Conservation (phyloP, 2,113 vertebrate species). For the Cryptomyrus ogoouensis region DNA sequence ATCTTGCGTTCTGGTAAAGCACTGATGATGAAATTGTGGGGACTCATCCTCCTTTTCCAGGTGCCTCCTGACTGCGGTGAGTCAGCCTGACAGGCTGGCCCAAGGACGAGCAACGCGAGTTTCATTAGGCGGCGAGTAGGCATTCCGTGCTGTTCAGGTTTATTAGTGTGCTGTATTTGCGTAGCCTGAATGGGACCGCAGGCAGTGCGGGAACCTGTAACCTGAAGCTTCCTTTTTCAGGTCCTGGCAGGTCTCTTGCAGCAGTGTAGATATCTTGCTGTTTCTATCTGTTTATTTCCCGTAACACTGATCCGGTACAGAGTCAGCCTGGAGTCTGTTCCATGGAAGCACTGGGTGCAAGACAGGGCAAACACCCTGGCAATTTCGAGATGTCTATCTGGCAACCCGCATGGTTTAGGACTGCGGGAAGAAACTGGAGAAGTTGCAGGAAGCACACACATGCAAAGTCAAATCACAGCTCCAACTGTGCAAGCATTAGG, state of each 20-base stretch:
- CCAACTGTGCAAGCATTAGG: neutral
- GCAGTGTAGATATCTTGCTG: neutral
- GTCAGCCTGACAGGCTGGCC: neutral
- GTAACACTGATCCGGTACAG: neutral
- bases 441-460: neutral
- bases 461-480: neutral
- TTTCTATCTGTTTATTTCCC: neutral
- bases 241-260: neutral
- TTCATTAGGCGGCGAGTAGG: neutral
- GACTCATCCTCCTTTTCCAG: neutral
- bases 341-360: neutral
- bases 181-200: neutral
- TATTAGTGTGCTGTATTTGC: neutral
- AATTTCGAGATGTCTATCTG: neutral
- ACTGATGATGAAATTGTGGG: neutral
- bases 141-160: neutral
- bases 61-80: neutral
- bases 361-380: neutral
- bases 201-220: neutral
- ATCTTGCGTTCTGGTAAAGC: neutral
- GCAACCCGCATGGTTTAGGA: neutral
- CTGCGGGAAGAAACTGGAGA: neutral
- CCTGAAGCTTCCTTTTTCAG: neutral
- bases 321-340: neutral
- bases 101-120: neutral